These are phyloP conservation scores for Lamprotornis superbus DNA, from an alignment of 2,113 vertebrate species.

Conservation along the genomic window DNA sequence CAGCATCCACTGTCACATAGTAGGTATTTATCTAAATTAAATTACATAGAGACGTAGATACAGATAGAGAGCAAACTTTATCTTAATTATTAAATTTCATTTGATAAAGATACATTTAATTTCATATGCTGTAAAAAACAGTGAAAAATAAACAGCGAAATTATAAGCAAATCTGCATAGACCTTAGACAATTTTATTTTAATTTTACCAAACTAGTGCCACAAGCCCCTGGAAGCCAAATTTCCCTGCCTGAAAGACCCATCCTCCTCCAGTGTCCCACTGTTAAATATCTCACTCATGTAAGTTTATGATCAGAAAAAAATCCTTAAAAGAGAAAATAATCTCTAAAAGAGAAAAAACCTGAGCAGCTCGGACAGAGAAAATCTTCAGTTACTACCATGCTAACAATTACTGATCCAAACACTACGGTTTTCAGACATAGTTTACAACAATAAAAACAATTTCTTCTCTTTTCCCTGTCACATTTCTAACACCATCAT, in stretches of 20 bases:
- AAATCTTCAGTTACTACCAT: not conserved
- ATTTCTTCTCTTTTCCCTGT: not conserved
- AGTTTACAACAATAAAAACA: not conserved
- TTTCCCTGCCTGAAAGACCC: not conserved
- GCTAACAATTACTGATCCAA: not conserved
- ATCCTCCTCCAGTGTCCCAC: not conserved
- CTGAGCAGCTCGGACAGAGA: not conserved
- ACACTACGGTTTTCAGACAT: fast-evolving
- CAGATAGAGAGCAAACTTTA: not conserved
- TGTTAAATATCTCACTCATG: fast-evolving
- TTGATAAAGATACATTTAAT: not conserved
- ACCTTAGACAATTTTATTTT: not conserved
- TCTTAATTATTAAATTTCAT: not conserved
- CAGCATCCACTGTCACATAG: not conserved
- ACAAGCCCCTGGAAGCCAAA: not conserved
- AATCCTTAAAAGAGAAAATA: not conserved
- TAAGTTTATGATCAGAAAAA: not conserved
- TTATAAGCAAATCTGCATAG: not conserved
- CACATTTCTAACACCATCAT: not conserved
- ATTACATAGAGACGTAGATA: not conserved
- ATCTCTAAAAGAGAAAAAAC: not conserved
- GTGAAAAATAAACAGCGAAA: not conserved
- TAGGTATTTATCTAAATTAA: not conserved
- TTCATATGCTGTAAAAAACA: not conserved
- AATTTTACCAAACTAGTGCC: not conserved